Evolutionary conservation across 1,140 invertebrate genomes (phyloP), one percentile per base, ranked within the genome.

Genomic region (Pinna nobilis): DNA sequence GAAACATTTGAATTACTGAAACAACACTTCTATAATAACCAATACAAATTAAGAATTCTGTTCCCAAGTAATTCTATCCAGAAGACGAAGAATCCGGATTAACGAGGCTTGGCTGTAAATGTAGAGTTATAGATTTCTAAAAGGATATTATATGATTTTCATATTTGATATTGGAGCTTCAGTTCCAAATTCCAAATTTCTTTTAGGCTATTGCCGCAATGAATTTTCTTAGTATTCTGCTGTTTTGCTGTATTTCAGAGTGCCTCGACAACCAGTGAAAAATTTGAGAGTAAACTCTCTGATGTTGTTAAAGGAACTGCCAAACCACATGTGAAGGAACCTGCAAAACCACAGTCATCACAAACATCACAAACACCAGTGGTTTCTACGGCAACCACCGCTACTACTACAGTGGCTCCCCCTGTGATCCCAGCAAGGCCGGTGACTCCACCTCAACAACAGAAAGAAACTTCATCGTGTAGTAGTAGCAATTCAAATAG

Each of bases 291-390:
- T 72, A 84, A 94, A 83, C 88, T 95, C 77, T 93, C 94, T 3
- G 94, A 95, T 87, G 94, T 95, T 37, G 94, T 95, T 25, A 95
- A 94, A 84, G 94, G 94, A 70, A 93, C 92, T 37, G 92, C 92
- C 25, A 93, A 93, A 76, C 87, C 85, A 35, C 57, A 72, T 13
- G 82, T 80, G 0, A 70, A 78, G 49, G 84, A 86, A 47, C 66
- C 60, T 18, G 87, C 86, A 88, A 90, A 82, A 86, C 90, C 68
- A 84, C 78, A 82, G 35, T 76, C 78, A 70, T 59, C 79, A 49
- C 75, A 78, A 51, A 64, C 76, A 32, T 63, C 60, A 20, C 59
- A 59, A 3, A 47, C 68, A 44, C 35, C 70, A 51, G 30, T 60
- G 4, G 37, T 61, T 13, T 63, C 44, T 13, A 65, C 75, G 7